phyloP scores from a whole-genome alignment of 2,113 vertebrate genomes.

The Upupa epops region DNA sequence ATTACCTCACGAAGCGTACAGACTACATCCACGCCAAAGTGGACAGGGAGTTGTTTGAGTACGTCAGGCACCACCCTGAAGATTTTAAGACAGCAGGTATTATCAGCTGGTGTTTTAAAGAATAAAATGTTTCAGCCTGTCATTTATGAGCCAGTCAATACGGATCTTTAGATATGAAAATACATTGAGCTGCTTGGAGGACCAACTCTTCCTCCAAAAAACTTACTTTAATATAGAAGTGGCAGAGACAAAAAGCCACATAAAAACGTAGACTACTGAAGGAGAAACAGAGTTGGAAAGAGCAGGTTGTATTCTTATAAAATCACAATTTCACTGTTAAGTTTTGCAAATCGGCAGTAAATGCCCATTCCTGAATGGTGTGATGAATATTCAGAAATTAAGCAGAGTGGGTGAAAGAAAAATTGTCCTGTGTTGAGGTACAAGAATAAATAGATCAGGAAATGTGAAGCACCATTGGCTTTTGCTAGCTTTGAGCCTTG shows the following conservation, averaged over 20 bases:
- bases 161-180: background rate
- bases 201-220: background rate
- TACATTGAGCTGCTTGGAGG: background rate
- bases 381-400: background rate
- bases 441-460: background rate
- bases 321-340: background rate
- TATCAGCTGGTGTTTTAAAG: background rate
- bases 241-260: background rate
- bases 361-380: background rate
- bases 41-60: conserved; percentile 84
- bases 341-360: background rate
- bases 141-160: rapidly evolving
- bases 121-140: background rate
- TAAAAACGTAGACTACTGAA: background rate
- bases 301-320: background rate
- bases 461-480: background rate
- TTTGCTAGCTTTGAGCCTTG: background rate
- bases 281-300: background rate
- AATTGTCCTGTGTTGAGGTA: too few species aligned
- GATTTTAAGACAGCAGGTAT: conserved; percentile 81
- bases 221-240: background rate
- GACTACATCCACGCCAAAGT: conserved; percentile 77
- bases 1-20: conserved; percentile 78
- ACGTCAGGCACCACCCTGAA: conserved; percentile 79
- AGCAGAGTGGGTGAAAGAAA: background rate